Percentiles rank a stretch among this genome's conserved stretches.
Evolutionary conservation across 1,140 invertebrate genomes (phyloP).

Genomic region (Zeugodacus cucurbitae): DNA sequence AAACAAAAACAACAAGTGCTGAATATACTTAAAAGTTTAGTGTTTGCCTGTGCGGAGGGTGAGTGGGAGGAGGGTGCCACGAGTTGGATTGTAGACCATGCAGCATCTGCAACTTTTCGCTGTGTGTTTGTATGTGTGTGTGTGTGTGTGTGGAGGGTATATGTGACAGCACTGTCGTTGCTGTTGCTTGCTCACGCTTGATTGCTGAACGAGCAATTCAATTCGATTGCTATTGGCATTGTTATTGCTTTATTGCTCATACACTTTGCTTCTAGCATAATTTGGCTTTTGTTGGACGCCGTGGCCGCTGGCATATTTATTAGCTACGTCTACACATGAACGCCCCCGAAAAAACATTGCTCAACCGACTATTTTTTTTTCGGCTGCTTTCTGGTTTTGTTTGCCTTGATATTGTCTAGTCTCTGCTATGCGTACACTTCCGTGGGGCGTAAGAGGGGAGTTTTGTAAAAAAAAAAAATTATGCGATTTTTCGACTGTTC

Average conservation of each 20-base stretch:
- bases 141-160: not conserved
- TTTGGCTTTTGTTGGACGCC: not conserved
- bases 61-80: not conserved
- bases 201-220: not conserved
- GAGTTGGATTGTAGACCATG: not conserved
- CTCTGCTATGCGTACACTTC: not conserved
- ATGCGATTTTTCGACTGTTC: not conserved
- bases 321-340: slow-evolving; percentile 5
- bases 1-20: not conserved
- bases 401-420: not conserved
- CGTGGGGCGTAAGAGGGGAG: not conserved
- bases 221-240: not conserved
- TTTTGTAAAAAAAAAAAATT: not conserved
- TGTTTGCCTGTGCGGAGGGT: too few relatives aligned
- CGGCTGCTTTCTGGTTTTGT: not conserved
- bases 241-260: not conserved
- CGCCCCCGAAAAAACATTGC: not conserved
- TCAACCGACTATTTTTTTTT: not conserved
- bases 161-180: not conserved
- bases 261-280: not conserved
- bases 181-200: not conserved
- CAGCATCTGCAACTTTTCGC: not conserved
- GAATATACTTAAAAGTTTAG: too few relatives aligned
- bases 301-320: not conserved
- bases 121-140: not conserved